phyloP scores from a whole-genome alignment of 2,888 invertebrate species.

The Sabatieria punctata region DNA sequence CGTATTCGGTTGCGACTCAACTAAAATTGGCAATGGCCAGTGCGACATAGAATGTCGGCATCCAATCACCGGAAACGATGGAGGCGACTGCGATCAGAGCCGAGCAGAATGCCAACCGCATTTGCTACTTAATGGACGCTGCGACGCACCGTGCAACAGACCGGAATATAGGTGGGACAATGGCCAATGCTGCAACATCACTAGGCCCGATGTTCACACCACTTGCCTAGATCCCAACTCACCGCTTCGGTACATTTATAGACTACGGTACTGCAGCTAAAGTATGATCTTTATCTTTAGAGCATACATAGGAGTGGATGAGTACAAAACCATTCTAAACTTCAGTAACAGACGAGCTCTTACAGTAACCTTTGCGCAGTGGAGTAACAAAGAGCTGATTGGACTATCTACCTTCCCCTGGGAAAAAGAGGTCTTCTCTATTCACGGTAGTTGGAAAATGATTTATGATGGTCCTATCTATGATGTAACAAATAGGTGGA shows the following conservation, averaged over 20 bases:
- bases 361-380: conserved; percentile 27
- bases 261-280: no score
- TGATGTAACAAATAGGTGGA: no score
- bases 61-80: conserved; percentile 27
- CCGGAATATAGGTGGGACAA: conserved; percentile 25
- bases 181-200: conserved; percentile 26
- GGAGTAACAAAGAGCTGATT: conserved; percentile 19
- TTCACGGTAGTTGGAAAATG: conserved; percentile 17
- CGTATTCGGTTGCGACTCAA: conserved; percentile 25
- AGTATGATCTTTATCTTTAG: conserved; percentile 16
- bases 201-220: conserved; percentile 11
- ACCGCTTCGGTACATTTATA: conserved; percentile 23
- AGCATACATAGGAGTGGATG: conserved; percentile 24
- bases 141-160: conserved; percentile 27
- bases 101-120: conserved; percentile 14
- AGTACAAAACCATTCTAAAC: conserved; percentile 21
- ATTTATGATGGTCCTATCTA: not conserved
- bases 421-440: conserved; percentile 25
- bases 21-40: conserved; percentile 21
- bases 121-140: conserved; percentile 22
- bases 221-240: conserved; percentile 26
- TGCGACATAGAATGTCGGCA: conserved; percentile 27
- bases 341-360: conserved; percentile 17
- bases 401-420: conserved; percentile 32
- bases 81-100: conserved; percentile 28